Base-by-base conservation (phyloP, 2,113 vertebrate genomes). In the Hemiprocne comata region DNA sequence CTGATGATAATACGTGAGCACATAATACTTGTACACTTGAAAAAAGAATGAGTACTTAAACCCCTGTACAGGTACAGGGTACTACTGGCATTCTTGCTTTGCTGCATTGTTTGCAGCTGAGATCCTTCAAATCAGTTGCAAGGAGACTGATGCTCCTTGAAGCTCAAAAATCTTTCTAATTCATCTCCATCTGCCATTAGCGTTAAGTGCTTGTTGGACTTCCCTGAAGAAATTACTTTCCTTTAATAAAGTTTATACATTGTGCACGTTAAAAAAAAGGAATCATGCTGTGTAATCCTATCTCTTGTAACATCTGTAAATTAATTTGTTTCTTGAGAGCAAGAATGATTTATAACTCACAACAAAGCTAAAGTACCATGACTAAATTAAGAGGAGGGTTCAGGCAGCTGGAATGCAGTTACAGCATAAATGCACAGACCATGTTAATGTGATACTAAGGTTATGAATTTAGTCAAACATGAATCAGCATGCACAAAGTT, bases 291-390 rank as follows among this genome's bases (percentile, higher is more conserved):
- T 21, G 67, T 82, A 62, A 87, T 74, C 83, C 66, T 93, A 53
- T 92, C 88, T 89, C 83, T 64, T 93, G 70, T 83, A 95, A 76
- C 77, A 93, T 95, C 88, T 85, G 48, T 64, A 96, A 89, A 95
- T 85, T 92, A 90, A 92, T 93, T 95, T 96, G 62, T 75, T 95
- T 95, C 77, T 76, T 92, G 88, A 95, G 61, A 90, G n/a, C 34
- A 86, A 69, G 79, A 90, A 80, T 89, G 79, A 93, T 90, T 92
- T 87, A 60, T 95, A 95, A 55, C 75, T 90, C 82, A 76, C 85
- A 90, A 58, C 72, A 64, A 90, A 95, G 75, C 82, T 84, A 13
- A 94, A 90, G 88, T 85, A 90, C 85, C 73, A 25, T 72, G 86
- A 90, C 77, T 74, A 69, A 92, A 95, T 95, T 92, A 94, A 87